Conservation (phyloP, 2,888 invertebrate genomes). For the Meganola albula region DNA sequence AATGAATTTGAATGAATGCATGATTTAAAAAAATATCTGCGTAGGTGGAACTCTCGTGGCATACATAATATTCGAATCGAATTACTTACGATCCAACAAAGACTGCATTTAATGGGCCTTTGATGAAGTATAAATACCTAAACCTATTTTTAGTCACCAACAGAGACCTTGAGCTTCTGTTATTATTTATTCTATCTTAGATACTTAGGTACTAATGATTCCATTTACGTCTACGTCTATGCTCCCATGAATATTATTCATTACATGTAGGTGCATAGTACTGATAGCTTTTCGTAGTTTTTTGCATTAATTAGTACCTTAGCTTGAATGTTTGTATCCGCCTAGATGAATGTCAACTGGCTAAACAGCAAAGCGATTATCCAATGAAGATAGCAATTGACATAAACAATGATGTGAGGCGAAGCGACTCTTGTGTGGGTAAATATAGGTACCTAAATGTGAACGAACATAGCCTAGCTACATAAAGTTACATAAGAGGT, state of each 20-base stretch:
- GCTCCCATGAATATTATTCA: no score
- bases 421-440: slow-evolving; percentile 40
- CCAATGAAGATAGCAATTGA: slow-evolving; percentile 56
- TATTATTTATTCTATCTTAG: no score
- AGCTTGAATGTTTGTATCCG: slow-evolving; percentile 37
- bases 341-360: slow-evolving; percentile 40
- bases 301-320: no score
- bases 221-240: no score
- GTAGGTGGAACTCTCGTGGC: slow-evolving; percentile 23
- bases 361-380: slow-evolving; percentile 43
- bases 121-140: not conserved
- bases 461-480: slow-evolving; percentile 33
- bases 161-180: no score
- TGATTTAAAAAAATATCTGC: slow-evolving; percentile 14
- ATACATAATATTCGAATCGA: slow-evolving; percentile 19
- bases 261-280: no score
- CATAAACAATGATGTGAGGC: slow-evolving; percentile 56
- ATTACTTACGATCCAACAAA: slow-evolving; percentile 9
- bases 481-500: slow-evolving; percentile 46
- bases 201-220: no score
- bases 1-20: slow-evolving; percentile 7
- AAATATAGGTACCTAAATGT: slow-evolving; percentile 28
- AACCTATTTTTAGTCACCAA: no score
- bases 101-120: slow-evolving; percentile 5
- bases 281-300: no score